phyloP scores from a whole-genome alignment of 2,797 vertebrate genomes.

The Iguana delicatissima region DNA sequence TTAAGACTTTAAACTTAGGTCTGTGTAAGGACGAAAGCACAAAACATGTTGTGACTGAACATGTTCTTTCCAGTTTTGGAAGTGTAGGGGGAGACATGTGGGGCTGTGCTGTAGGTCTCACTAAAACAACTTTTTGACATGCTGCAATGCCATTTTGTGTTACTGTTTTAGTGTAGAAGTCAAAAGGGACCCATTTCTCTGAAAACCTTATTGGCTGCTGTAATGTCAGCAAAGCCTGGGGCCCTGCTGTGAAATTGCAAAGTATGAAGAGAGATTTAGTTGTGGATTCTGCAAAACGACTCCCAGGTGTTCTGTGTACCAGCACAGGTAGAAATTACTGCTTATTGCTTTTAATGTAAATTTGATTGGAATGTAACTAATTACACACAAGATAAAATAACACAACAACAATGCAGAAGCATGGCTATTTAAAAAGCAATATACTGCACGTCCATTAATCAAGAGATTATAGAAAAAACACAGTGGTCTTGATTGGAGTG shows the following conservation, averaged over 20 bases:
- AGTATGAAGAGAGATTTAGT: slow-evolving; percentile 47
- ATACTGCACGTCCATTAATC: slow-evolving; percentile 58
- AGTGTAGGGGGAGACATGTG: background rate
- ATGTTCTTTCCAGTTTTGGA: slow-evolving; percentile 46
- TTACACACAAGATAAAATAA: slow-evolving; percentile 57
- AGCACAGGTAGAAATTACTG: slow-evolving; percentile 68
- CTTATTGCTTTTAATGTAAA: slow-evolving; percentile 73
- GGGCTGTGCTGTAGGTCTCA: background rate
- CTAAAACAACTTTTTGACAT: background rate
- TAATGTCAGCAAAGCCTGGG: slow-evolving; percentile 56
- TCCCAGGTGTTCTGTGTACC: slow-evolving; percentile 53
- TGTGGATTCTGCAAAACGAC: slow-evolving; percentile 63
- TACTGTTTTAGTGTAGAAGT: slow-evolving; percentile 48
- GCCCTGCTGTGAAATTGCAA: slow-evolving; percentile 56
- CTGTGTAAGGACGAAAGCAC: background rate
- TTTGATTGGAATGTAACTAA: slow-evolving; percentile 75
- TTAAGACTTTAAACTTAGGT: fast-evolving
- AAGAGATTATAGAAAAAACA: slow-evolving; percentile 58
- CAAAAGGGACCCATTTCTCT: slow-evolving; percentile 51
- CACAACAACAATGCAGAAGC: slow-evolving; percentile 39
- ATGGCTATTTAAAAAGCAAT: slow-evolving; percentile 51
- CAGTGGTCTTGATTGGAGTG: background rate
- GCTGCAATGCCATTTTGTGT: background rate
- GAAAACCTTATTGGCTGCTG: slow-evolving; percentile 56
- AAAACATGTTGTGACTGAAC: slow-evolving; percentile 46